phyloP scores from a whole-genome alignment of 2,113 vertebrate genomes.

The Clarias batrachus region DNA sequence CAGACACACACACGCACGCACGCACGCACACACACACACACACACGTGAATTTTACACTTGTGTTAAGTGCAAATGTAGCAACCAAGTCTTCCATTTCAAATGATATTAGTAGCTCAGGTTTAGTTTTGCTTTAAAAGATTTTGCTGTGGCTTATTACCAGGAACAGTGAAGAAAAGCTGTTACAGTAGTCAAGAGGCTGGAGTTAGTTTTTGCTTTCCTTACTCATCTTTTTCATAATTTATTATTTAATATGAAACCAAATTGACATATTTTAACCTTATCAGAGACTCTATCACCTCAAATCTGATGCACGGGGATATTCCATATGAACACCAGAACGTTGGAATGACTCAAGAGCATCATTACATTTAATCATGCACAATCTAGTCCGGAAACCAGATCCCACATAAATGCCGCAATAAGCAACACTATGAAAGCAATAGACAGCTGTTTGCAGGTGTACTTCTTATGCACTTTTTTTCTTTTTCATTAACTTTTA shows the following conservation, averaged over 20 bases:
- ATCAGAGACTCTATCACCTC: neutral
- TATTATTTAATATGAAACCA: neutral
- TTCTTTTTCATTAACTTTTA: neutral
- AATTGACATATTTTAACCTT: neutral
- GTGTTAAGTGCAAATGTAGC: slow-evolving; percentile 35
- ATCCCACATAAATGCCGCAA: neutral
- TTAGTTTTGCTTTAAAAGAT: slow-evolving; percentile 28
- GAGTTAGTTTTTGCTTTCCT: neutral
- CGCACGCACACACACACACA: neutral
- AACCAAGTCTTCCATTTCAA: slow-evolving; percentile 42
- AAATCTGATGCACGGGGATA: neutral
- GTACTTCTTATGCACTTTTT: neutral
- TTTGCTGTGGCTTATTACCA: slow-evolving; percentile 5
- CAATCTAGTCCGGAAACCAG: neutral
- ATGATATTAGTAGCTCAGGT: slow-evolving; percentile 43
- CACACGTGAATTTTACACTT: neutral
- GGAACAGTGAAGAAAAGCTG: neutral
- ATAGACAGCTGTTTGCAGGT: neutral
- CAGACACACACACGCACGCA: slow-evolving; percentile 3
- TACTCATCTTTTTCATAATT: neutral
- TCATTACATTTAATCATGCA: neutral
- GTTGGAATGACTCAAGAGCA: neutral
- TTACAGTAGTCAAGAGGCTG: neutral
- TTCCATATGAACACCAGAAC: neutral
- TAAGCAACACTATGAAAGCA: slow-evolving; percentile 1